Evolutionary conservation across 2,797 vertebrate species (phyloP).

Genomic region (Rhincodon typus): DNA sequence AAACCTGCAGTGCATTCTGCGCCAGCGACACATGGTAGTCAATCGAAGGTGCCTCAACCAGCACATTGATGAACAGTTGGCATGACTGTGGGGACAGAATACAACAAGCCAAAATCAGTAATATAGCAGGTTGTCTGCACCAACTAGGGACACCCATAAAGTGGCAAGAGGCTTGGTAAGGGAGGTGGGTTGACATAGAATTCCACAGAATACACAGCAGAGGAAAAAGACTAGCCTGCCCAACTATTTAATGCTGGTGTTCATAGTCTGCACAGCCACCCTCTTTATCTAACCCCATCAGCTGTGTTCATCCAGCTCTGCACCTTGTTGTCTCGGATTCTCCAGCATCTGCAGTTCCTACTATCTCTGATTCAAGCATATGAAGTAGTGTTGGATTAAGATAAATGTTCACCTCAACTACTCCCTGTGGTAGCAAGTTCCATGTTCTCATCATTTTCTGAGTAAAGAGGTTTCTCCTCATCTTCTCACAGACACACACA

Average conservation of each 20-base stretch:
- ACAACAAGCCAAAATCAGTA: neutral
- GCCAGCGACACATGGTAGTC: conserved; percentile 92
- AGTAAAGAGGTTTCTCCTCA: neutral
- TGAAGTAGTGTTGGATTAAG: too few species aligned
- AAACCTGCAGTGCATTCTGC: conserved; percentile 88
- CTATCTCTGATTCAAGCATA: too few species aligned
- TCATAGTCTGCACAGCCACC: too few species aligned
- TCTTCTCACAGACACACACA: neutral
- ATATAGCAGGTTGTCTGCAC: neutral
- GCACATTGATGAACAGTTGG: conserved; percentile 93
- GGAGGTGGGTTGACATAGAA: neutral
- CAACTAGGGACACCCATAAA: neutral
- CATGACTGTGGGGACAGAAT: conserved; percentile 66
- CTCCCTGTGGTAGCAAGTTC: neutral
- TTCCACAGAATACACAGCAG: neutral
- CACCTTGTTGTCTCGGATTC: too few species aligned
- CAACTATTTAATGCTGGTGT: neutral
- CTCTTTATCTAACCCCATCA: neutral
- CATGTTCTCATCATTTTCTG: neutral
- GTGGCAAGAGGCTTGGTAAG: neutral
- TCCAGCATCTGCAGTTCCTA: too few species aligned
- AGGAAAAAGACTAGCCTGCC: neutral
- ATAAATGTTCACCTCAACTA: too few species aligned
- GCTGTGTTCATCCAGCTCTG: neutral
- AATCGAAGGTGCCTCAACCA: conserved; percentile 80